A percentile compares a stretch with the other conserved stretches of the same genome.
These are phyloP conservation scores for Sebastes nivosus DNA, from an alignment of 2,797 vertebrate species.

Conservation along the genomic window DNA sequence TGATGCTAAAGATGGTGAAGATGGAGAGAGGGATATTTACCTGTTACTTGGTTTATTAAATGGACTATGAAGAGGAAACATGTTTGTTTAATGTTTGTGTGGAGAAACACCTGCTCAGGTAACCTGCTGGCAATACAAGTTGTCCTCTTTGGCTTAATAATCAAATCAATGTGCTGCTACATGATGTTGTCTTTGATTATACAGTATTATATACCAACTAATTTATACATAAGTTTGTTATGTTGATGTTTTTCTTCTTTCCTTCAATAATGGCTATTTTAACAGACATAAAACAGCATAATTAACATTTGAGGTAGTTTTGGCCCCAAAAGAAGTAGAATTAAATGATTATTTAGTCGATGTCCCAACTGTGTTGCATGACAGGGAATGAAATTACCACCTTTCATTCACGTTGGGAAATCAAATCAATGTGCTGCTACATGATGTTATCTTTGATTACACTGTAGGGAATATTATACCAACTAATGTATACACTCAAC, in stretches of 20 bases:
- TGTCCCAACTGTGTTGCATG: background rate
- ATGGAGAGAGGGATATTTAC: background rate
- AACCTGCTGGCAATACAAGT: background rate
- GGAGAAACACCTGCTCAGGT: background rate
- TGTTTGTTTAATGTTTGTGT: background rate
- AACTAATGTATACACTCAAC: no score
- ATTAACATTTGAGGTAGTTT: no score
- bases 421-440: no score
- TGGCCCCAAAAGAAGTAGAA: no score
- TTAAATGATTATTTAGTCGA: no score
- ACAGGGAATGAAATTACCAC: background rate
- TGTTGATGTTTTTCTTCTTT: no score
- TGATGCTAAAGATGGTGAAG: background rate
- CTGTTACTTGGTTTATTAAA: conserved; percentile 1
- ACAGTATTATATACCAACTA: no score
- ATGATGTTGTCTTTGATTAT: background rate
- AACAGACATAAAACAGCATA: no score
- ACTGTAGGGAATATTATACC: no score
- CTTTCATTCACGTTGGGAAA: no score
- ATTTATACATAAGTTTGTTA: background rate
- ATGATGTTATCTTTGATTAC: no score
- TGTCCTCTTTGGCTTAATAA: background rate
- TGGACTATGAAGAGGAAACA: background rate
- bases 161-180: background rate
- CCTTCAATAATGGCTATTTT: no score